Conservation (phyloP, 2,888 invertebrate species). For the Lobophora halterata region DNA sequence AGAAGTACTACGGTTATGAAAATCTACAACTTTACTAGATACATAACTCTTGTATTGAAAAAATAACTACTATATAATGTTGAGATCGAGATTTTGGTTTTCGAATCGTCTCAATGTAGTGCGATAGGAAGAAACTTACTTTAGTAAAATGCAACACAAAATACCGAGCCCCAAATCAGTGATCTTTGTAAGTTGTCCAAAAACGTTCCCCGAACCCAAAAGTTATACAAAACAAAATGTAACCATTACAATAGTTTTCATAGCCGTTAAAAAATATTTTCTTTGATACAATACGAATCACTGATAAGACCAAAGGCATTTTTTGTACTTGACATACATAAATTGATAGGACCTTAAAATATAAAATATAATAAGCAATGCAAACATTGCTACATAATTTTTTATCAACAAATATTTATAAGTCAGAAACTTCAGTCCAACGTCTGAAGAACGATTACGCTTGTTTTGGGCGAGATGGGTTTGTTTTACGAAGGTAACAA, state of each 20-base stretch:
- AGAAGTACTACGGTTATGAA: background rate
- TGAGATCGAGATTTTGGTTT: slow-evolving; percentile 30
- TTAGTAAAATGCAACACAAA: slow-evolving; percentile 15
- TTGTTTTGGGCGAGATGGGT: background rate
- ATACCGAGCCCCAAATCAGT: slow-evolving; percentile 11
- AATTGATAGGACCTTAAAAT: slow-evolving; percentile 32
- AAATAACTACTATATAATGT: slow-evolving; percentile 4
- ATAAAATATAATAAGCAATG: slow-evolving; percentile 28
- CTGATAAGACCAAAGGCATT: slow-evolving; percentile 13
- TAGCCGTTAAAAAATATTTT: too few relatives aligned
- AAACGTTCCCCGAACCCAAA: too few relatives aligned
- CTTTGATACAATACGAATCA: background rate
- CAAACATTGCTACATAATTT: slow-evolving; percentile 40
- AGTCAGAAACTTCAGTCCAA: slow-evolving; percentile 32
- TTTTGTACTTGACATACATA: slow-evolving; percentile 34
- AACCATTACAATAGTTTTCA: slow-evolving; percentile 3
- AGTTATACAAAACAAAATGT: background rate
- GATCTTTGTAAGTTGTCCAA: background rate
- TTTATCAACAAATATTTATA: slow-evolving; percentile 28
- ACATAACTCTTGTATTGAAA: too few relatives aligned
- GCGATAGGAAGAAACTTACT: slow-evolving; percentile 5
- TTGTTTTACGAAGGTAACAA: too few relatives aligned
- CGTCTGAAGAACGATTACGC: slow-evolving; percentile 8
- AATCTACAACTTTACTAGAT: background rate
- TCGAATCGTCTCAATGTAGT: slow-evolving; percentile 15